phyloP scores from a whole-genome alignment of 1,140 invertebrate genomes.

The Lucilia sericata region DNA sequence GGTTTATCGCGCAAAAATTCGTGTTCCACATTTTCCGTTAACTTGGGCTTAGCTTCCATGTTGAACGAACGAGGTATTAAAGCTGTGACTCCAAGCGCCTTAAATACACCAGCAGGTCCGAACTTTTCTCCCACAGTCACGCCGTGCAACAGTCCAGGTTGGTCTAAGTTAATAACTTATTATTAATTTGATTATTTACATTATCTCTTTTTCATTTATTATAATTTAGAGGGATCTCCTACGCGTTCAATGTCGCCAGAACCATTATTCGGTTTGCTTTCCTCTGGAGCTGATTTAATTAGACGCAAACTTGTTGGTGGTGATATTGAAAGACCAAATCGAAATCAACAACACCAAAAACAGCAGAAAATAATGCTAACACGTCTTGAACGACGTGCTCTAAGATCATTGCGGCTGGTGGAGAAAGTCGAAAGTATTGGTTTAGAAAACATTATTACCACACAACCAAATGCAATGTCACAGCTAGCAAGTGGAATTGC shows the following conservation, averaged over 20 bases:
- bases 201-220: slow-evolving; percentile 25
- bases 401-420: slow-evolving; percentile 72
- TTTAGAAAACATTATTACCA: slow-evolving; percentile 75
- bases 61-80: slow-evolving; percentile 84
- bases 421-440: slow-evolving; percentile 79
- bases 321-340: slow-evolving; percentile 59
- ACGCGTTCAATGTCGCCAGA: slow-evolving; percentile 73
- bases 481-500: slow-evolving; percentile 57
- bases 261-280: slow-evolving; percentile 75
- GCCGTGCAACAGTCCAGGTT: slow-evolving; percentile 83
- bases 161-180: not conserved
- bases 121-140: slow-evolving; percentile 84
- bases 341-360: slow-evolving; percentile 68
- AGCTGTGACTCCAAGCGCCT: slow-evolving; percentile 76
- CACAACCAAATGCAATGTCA: slow-evolving; percentile 67
- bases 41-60: slow-evolving; percentile 82
- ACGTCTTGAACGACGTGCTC: slow-evolving; percentile 69
- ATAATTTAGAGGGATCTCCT: slow-evolving; percentile 64
- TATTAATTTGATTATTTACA: slow-evolving; percentile 15
- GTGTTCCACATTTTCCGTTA: slow-evolving; percentile 83
- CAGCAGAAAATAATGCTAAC: slow-evolving; percentile 68
- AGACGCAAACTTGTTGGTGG: slow-evolving; percentile 75
- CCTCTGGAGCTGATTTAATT: slow-evolving; percentile 81
- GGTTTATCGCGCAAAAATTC: slow-evolving; percentile 77
- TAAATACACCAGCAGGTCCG: slow-evolving; percentile 76